These are phyloP conservation scores for Anadara kagoshimensis DNA, from an alignment of 1,140 invertebrate species.

Conservation along the genomic window DNA sequence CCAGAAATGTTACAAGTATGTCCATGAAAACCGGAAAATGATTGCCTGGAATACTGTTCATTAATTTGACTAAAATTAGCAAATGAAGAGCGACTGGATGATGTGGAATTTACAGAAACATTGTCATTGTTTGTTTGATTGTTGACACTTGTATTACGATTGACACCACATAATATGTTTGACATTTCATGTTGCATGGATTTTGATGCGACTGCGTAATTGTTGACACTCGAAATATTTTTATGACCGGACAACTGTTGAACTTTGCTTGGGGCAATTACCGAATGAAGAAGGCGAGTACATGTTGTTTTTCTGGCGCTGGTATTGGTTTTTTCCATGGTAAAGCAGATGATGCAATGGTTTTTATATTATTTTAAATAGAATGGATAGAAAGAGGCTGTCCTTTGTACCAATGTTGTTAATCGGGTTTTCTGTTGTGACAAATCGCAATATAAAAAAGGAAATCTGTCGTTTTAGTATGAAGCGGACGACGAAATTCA, in stretches of 20 bases:
- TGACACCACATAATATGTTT: slow-evolving; percentile 6
- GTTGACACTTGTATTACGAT: no score
- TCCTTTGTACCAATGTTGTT: slow-evolving; percentile 1
- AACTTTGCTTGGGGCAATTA: neutral
- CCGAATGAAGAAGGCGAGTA: slow-evolving; percentile 1
- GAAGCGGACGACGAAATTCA: neutral
- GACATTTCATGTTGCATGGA: slow-evolving; percentile 3
- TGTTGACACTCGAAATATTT: slow-evolving; percentile 7
- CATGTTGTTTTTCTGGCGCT: slow-evolving; percentile 5
- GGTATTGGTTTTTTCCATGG: slow-evolving; percentile 13
- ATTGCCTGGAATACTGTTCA: no score
- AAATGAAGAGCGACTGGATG: no score
- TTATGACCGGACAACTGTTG: slow-evolving; percentile 3
- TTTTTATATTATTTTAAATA: neutral
- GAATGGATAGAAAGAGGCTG: neutral
- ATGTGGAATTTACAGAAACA: no score
- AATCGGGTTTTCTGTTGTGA: no score
- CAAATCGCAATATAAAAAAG: slow-evolving; percentile 3
- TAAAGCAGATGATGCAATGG: neutral
- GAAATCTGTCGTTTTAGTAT: neutral
- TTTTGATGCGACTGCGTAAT: neutral
- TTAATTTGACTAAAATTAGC: no score
- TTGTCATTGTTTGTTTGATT: no score
- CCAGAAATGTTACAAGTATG: no score
- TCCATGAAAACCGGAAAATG: no score